Conservation (phyloP, 2,888 invertebrate species). For the Patella pellucida region DNA sequence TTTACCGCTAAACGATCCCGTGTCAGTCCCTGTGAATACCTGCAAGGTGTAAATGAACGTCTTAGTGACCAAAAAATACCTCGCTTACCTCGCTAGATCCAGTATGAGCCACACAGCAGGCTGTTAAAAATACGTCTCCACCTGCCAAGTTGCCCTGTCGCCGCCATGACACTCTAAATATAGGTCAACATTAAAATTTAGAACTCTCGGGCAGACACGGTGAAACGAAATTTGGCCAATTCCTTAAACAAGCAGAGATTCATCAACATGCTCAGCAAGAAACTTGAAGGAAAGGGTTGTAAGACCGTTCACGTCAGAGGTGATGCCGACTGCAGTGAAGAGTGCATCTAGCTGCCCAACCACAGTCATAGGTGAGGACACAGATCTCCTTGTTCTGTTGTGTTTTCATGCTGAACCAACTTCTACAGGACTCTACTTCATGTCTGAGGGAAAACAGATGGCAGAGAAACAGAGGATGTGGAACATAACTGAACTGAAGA, state of each 20-base stretch:
- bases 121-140: no score
- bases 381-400: background rate
- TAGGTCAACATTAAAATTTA: no score
- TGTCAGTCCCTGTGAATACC: no score
- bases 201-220: no score
- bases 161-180: no score
- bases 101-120: no score
- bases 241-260: slow-evolving; percentile 4
- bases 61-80: no score
- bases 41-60: no score
- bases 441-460: background rate
- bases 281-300: background rate
- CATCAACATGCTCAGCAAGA: slow-evolving; percentile 17
- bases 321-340: background rate
- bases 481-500: background rate
- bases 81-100: no score
- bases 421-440: background rate
- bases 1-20: no score
- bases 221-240: no score
- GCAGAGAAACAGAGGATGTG: background rate
- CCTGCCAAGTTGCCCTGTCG: no score
- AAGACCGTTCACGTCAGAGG: background rate
- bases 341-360: background rate
- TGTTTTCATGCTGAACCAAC: background rate
- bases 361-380: slow-evolving; percentile 11